Conservation (phyloP, 2,797 vertebrate genomes). For the Cheirogaleus major region DNA sequence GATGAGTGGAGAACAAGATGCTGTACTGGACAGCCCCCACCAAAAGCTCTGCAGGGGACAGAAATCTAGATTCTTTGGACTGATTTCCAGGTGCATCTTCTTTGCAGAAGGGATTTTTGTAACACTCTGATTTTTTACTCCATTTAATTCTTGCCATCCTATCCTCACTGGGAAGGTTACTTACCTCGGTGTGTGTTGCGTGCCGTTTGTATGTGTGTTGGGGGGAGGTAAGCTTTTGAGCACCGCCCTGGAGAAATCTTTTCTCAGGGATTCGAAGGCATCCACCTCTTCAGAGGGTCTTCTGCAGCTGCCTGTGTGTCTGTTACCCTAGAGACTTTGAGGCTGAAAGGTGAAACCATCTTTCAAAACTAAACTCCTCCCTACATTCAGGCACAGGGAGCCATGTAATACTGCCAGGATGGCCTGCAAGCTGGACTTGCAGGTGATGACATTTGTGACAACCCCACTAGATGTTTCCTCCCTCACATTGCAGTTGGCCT, state of each 20-base stretch:
- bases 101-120: background rate
- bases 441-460: background rate
- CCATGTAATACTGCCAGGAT: rapidly evolving
- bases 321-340: background rate
- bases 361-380: background rate
- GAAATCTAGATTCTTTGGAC: background rate
- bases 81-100: background rate
- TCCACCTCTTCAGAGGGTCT: background rate
- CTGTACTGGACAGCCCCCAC: background rate
- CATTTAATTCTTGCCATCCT: background rate
- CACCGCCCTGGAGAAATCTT: background rate
- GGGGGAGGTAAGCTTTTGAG: background rate
- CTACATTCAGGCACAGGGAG: background rate
- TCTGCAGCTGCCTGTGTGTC: background rate
- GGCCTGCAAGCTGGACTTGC: background rate
- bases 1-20: background rate
- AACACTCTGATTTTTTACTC: background rate
- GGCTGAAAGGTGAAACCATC: background rate
- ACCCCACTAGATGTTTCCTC: background rate
- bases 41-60: background rate
- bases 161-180: background rate
- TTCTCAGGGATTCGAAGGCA: background rate
- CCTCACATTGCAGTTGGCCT: background rate
- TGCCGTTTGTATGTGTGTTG: background rate
- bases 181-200: background rate